Evolutionary conservation across 2,797 vertebrate species (phyloP), one percentile per base, ranked within the genome.

Genomic region (Fistularia commersonii): DNA sequence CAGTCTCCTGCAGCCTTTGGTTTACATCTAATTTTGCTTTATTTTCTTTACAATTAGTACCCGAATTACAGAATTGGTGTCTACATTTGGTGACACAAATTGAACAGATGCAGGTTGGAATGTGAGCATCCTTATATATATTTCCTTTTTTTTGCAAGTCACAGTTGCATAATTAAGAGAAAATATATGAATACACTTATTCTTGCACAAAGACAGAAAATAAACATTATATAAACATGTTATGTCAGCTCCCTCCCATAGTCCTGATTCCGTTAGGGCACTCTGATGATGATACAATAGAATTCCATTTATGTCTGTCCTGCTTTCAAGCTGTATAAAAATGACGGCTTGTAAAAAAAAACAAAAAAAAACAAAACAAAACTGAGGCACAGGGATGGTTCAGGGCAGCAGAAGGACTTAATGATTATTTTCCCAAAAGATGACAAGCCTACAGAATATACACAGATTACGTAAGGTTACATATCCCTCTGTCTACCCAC

Each of bases 381-480:
- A 60, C 74, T 81, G 51, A 48, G 61, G 48, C 59, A 43, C 63
- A 56, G 59, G 45, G 46, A 57, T 68, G 65, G 66, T 72, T 69
- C 60, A 62, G 54, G 31, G 39, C 65, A 66, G 63, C 74, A 76
- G 72, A 58, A 65, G 57, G 75, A 80, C 56, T 69, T 82, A 76
- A 82, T 85, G 76, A 83, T 84, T 84, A 76, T 82, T 84, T 82
- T 65, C 64, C 76, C 53, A 71, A 70, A 75, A 78, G 81, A 83
- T 79, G 83, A 85, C 73, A 55, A 79, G 68, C 72, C 62, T 64
- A 57, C 69, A 76, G 74, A 71, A 78, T 49, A 67, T 63, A 65
- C 68, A 64, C 11, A 37, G 57, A 75, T 81, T 81, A 72, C 81
- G 70, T 81, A 87, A 83, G 69, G 72, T 69, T 57, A 76, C 64